Conservation (phyloP, 2,113 vertebrate genomes). For the Struthidea cinerea region DNA sequence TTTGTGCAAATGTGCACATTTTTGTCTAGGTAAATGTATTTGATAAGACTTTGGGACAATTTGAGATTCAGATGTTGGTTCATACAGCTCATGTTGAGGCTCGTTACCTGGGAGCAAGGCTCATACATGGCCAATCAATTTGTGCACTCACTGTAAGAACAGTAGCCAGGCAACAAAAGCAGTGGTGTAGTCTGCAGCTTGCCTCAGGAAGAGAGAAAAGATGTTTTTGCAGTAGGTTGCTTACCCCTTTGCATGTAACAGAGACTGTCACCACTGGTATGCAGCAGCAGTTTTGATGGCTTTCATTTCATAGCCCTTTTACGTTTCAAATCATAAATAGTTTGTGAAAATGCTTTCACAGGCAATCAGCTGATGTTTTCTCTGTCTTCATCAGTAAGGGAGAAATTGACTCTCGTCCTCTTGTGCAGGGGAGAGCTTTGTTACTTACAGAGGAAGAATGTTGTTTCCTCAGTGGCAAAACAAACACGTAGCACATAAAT, state of each 20-base stretch:
- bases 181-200: not conserved
- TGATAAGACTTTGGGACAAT: not conserved
- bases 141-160: not conserved
- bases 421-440: not conserved
- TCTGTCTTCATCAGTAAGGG: not conserved
- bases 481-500: not conserved
- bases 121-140: fast-evolving
- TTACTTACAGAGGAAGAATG: not conserved
- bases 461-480: not conserved
- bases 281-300: not conserved
- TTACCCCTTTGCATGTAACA: not conserved
- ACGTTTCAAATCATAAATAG: not conserved
- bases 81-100: not conserved
- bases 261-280: fast-evolving
- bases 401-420: not conserved
- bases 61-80: not conserved
- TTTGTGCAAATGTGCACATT: not conserved
- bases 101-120: not conserved
- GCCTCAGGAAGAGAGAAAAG: not conserved
- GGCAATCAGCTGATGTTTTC: not conserved
- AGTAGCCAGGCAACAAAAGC: not conserved
- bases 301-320: not conserved
- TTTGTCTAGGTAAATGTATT: not conserved
- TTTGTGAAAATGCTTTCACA: not conserved
- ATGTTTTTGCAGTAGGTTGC: not conserved